Conservation (phyloP, 2,888 invertebrate genomes). For the Clitarchus hookeri region DNA sequence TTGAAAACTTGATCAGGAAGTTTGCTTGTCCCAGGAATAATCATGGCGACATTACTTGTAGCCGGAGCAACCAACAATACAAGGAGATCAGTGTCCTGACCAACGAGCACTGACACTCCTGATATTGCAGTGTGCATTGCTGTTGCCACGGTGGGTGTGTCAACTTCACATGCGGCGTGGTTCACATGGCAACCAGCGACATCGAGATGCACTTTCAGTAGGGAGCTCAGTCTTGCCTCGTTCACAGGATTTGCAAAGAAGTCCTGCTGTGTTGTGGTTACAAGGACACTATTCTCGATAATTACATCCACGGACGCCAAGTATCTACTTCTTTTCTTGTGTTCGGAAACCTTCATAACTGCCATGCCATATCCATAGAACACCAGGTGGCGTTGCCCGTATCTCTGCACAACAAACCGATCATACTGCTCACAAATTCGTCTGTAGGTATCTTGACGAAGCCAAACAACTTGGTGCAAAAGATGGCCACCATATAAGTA, state of each 20-base stretch:
- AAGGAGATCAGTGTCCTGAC: not conserved
- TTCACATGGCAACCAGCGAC: constrained; percentile 16
- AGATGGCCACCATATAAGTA: not conserved
- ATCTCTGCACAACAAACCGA: not conserved
- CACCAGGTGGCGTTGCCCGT: not conserved
- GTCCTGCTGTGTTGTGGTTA: constrained; percentile 23
- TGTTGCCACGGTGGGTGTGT: constrained; percentile 27
- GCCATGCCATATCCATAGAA: not conserved
- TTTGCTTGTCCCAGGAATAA: constrained; percentile 27
- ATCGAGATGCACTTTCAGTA: constrained; percentile 22
- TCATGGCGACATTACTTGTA: constrained; percentile 11
- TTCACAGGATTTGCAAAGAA: constrained; percentile 27
- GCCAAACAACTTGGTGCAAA: not conserved
- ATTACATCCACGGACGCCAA: not conserved
- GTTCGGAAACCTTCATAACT: not conserved
- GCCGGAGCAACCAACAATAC: constrained; percentile 25
- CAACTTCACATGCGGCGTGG: constrained; percentile 27
- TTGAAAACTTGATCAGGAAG: constrained; percentile 21
- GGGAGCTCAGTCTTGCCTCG: not conserved
- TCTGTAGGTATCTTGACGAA: not conserved
- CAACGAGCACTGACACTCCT: constrained; percentile 26
- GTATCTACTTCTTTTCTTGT: not conserved
- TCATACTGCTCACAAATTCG: too few species aligned
- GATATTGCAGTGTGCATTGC: constrained; percentile 16
- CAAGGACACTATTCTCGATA: not conserved